Evolutionary conservation across 2,888 invertebrate species (phyloP).

Genomic region (Chymomyza procnemis): DNA sequence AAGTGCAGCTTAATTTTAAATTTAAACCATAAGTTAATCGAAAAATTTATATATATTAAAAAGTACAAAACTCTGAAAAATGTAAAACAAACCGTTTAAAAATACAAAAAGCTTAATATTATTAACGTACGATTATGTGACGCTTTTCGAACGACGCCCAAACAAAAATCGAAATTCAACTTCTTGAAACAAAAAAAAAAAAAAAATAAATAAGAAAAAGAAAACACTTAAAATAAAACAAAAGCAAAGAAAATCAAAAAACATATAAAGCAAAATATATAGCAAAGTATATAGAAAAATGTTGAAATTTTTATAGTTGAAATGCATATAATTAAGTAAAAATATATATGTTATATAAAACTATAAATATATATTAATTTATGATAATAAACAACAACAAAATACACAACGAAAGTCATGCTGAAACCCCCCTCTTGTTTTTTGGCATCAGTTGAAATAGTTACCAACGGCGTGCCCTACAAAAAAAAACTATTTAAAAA

Average conservation of each 20-base stretch:
- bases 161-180: conserved; percentile 80
- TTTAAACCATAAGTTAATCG: conserved; percentile 53
- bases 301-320: background rate
- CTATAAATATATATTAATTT: background rate
- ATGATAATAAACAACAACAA: conserved; percentile 3
- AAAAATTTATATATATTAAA: conserved; percentile 12
- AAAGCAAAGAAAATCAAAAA: conserved; percentile 79
- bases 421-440: conserved; percentile 70
- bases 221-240: conserved; percentile 29
- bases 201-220: conserved; percentile 49
- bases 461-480: background rate
- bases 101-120: conserved; percentile 6
- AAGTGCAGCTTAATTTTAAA: conserved; percentile 17
- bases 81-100: conserved; percentile 23
- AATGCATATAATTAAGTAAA: background rate
- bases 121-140: conserved; percentile 69
- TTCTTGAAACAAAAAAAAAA: conserved; percentile 77
- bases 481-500: background rate
- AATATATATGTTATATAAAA: background rate
- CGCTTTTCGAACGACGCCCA: conserved; percentile 79
- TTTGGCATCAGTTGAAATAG: conserved; percentile 35
- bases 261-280: background rate
- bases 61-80: conserved; percentile 38
- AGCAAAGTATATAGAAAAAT: conserved; percentile 1
- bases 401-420: conserved; percentile 44